Base-by-base conservation (phyloP, 2,113 vertebrate genomes). In the Cyanoderma ruficeps region DNA sequence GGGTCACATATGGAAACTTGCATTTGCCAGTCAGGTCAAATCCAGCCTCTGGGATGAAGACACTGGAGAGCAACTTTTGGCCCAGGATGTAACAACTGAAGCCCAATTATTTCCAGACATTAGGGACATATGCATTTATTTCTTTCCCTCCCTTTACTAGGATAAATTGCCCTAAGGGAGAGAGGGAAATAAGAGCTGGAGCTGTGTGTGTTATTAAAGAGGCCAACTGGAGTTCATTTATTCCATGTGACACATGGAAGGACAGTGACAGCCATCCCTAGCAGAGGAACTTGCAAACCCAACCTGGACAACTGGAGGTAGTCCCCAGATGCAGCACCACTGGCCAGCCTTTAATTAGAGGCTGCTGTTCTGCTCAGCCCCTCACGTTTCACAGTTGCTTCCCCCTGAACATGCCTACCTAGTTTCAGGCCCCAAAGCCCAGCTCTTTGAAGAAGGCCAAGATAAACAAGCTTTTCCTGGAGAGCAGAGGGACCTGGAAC, bases 71-170 rank as follows among this genome's bases (percentile, higher is more conserved):
- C 17, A 85, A 92, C 52, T 87, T 92, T 70, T 90, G 91, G 83
- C 83, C 44, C 0, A 0, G 42, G 49, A 88, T 69, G 28, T 56
- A 79, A 83, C 2, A 7, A 41, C 24, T 49, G 23, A 88, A 94
- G 42, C 50, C 33, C 4, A 87, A 57, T 93, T 85, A 96, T 88
- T 89, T 88, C 88, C 92, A 90, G 85, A 84, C 71, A 77, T n/a
- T 50, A 88, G n/a, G 52, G 39, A 83, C 80, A 93, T 14, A 31
- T 7, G 39, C 23, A 55, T 83, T 91, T 92, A 2, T 69, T 93
- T 92, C 15, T 74, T 83, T 61, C 33, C 10, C 22, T 86, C 31
- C 31, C 15, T 78, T 89, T 55, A 79, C 72, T 81, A 94, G 63
- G 55, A 94, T 71, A 86, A 88, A 83, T 65, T 49, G 59, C 61